phyloP scores from a whole-genome alignment of 1,140 invertebrate genomes.

The Oedothorax gibbosus region DNA sequence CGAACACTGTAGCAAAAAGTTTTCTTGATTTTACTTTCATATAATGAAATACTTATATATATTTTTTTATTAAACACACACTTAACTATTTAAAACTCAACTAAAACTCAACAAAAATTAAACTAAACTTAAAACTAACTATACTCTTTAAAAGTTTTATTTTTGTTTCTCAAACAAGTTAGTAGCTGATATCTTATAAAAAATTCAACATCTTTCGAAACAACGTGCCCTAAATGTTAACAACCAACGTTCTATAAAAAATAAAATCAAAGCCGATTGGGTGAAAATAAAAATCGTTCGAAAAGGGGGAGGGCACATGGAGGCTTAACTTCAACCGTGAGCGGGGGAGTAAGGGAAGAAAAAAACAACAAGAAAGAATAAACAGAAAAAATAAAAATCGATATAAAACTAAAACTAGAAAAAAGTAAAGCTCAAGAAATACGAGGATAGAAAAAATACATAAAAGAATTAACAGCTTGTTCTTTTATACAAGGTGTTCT shows the following conservation, averaged over 20 bases:
- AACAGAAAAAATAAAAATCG: slow-evolving; percentile 37
- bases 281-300: slow-evolving; percentile 41
- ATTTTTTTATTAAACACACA: too few species aligned
- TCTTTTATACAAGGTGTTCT: too few species aligned
- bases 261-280: slow-evolving; percentile 51
- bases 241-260: not conserved
- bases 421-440: not conserved
- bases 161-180: not conserved
- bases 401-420: not conserved
- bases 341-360: slow-evolving; percentile 8
- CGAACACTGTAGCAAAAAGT: too few species aligned
- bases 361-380: slow-evolving; percentile 15
- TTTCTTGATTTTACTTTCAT: too few species aligned
- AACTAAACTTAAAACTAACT: too few species aligned
- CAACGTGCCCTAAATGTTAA: slow-evolving; percentile 50
- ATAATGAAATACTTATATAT: too few species aligned
- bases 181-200: not conserved
- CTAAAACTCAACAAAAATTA: too few species aligned
- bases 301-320: slow-evolving; percentile 22
- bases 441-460: too few species aligned
- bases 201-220: slow-evolving; percentile 36
- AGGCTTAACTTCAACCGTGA: not conserved
- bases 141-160: not conserved
- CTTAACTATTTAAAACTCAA: too few species aligned
- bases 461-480: too few species aligned